Conservation (phyloP, 64 coral and sea anemone species). For the Astreopora myriophthalma region DNA sequence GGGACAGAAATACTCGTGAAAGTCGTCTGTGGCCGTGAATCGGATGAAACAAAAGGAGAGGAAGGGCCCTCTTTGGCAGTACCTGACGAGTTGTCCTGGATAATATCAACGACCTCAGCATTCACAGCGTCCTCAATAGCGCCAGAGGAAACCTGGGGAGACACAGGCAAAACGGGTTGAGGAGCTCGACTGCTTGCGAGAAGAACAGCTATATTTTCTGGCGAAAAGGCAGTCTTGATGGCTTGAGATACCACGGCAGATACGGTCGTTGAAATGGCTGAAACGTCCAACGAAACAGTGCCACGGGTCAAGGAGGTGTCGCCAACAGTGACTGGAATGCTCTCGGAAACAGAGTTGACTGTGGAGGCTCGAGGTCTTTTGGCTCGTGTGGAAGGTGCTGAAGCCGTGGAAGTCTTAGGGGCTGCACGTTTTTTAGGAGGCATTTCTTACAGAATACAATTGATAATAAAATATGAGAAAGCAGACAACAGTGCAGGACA, state of each 20-base stretch:
- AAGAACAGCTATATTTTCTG: background rate
- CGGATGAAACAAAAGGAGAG: background rate
- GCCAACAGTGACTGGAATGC: background rate
- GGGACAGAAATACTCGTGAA: conserved; percentile 22
- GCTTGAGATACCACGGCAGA: background rate
- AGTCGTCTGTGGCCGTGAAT: background rate
- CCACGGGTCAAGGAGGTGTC: no score
- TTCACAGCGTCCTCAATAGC: background rate
- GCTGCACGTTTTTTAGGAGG: background rate
- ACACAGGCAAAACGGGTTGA: background rate
- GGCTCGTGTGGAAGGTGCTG: no score
- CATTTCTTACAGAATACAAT: background rate
- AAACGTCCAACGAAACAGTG: no score
- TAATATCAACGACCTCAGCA: background rate
- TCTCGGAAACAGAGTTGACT: background rate
- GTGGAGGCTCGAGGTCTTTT: background rate
- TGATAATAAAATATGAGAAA: background rate
- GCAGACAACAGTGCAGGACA: no score
- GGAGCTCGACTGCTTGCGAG: background rate
- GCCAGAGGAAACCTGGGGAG: background rate
- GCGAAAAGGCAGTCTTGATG: background rate
- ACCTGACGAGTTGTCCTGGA: background rate
- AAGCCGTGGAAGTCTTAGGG: background rate
- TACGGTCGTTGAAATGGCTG: background rate
- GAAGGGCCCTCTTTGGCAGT: background rate